These are phyloP conservation scores for Troides aeacus DNA, from an alignment of 2,888 invertebrate genomes.

Conservation along the genomic window DNA sequence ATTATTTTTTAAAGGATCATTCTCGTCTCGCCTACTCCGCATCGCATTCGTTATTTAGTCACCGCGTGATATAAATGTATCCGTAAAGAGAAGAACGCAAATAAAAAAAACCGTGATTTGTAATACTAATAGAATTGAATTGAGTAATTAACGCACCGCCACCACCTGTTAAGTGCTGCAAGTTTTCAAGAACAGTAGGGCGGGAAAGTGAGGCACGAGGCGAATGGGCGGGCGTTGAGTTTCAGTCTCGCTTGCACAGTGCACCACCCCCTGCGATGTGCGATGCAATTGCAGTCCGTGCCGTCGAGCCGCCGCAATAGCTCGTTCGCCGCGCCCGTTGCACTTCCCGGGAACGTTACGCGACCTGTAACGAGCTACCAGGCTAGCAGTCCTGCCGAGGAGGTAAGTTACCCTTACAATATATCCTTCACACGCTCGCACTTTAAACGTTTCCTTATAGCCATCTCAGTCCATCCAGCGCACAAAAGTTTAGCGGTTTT, in stretches of 20 bases:
- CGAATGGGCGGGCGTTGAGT: conserved; percentile 77
- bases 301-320: conserved; percentile 53
- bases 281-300: conserved; percentile 69
- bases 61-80: background rate
- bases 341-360: conserved; percentile 58
- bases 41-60: background rate
- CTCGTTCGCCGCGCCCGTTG: conserved; percentile 60
- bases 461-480: conserved; percentile 48
- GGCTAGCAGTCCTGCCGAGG: conserved; percentile 61
- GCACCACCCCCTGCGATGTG: conserved; percentile 71
- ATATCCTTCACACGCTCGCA: conserved; percentile 56
- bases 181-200: conserved; percentile 67
- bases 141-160: conserved; percentile 31
- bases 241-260: conserved; percentile 79
- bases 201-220: conserved; percentile 77
- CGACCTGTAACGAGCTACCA: conserved; percentile 76
- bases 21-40: background rate
- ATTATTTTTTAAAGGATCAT: background rate
- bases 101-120: conserved; percentile 18
- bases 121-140: conserved; percentile 31
- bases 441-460: conserved; percentile 43
- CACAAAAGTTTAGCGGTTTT: conserved; percentile 61
- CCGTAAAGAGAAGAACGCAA: background rate
- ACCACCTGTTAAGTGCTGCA: conserved; percentile 46
- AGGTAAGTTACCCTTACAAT: conserved; percentile 72